Evolutionary conservation across 2,113 vertebrate genomes (phyloP).

Genomic region (Bombycilla garrulus): DNA sequence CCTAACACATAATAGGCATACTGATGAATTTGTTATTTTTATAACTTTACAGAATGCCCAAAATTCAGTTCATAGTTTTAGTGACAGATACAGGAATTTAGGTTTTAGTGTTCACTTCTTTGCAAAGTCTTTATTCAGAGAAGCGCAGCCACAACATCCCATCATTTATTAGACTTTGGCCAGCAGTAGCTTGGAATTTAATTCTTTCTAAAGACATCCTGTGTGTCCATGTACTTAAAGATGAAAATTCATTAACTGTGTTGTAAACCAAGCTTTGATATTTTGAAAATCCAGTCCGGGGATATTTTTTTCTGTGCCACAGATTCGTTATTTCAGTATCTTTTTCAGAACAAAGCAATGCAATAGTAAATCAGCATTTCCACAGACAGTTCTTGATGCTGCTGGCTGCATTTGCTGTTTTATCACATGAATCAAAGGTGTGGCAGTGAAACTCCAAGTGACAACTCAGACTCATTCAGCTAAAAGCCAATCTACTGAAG

Average conservation of each 20-base stretch:
- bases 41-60: neutral
- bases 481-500: neutral
- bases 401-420: neutral
- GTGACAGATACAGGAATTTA: neutral
- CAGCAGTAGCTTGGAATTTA: neutral
- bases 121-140: neutral
- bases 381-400: neutral
- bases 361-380: neutral
- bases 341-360: neutral
- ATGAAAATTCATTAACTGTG: neutral
- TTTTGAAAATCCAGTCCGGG: neutral
- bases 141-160: neutral
- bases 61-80: neutral
- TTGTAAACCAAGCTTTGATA: neutral
- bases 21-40: neutral
- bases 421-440: constrained; percentile 4
- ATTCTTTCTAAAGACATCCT: neutral
- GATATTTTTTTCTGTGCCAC: neutral
- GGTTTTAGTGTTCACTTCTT: neutral
- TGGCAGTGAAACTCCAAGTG: neutral
- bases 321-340: neutral
- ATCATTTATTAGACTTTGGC: neutral
- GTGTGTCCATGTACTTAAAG: neutral
- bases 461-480: neutral
- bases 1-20: neutral